phyloP scores from a whole-genome alignment of 2,888 invertebrate genomes.

The Rotaria macrura region DNA sequence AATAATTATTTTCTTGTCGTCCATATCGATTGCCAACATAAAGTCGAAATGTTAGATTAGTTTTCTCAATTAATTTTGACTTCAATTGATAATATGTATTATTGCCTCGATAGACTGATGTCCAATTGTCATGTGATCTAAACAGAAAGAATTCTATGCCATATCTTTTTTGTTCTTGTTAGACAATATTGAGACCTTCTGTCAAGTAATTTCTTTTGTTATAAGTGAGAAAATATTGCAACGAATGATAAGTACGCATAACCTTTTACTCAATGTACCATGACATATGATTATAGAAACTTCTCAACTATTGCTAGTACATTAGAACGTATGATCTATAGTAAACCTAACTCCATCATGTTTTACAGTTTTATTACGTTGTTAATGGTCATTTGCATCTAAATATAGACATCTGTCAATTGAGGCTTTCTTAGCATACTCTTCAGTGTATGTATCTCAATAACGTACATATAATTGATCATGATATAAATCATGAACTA shows the following conservation, averaged over 20 bases:
- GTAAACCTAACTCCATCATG: neutral
- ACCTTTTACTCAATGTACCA: neutral
- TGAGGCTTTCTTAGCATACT: neutral
- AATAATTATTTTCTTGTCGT: neutral
- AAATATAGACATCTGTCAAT: neutral
- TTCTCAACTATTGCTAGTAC: neutral
- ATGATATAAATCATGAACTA: neutral
- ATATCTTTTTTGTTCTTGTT: neutral
- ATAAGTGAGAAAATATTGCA: neutral
- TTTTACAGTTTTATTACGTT: neutral
- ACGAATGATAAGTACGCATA: neutral
- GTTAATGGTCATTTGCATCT: neutral
- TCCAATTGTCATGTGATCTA: neutral
- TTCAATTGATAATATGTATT: neutral
- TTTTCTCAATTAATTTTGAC: neutral
- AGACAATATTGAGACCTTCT: too few relatives aligned
- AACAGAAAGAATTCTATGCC: neutral
- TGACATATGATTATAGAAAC: neutral
- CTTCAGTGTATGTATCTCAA: neutral
- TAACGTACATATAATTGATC: neutral
- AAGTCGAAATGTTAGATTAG: neutral
- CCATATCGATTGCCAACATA: neutral
- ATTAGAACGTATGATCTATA: neutral
- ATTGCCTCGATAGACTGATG: neutral
- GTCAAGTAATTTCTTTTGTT: too few relatives aligned